Base-by-base conservation (phyloP, 2,113 vertebrate genomes). In the Phrynosoma platyrhinos region DNA sequence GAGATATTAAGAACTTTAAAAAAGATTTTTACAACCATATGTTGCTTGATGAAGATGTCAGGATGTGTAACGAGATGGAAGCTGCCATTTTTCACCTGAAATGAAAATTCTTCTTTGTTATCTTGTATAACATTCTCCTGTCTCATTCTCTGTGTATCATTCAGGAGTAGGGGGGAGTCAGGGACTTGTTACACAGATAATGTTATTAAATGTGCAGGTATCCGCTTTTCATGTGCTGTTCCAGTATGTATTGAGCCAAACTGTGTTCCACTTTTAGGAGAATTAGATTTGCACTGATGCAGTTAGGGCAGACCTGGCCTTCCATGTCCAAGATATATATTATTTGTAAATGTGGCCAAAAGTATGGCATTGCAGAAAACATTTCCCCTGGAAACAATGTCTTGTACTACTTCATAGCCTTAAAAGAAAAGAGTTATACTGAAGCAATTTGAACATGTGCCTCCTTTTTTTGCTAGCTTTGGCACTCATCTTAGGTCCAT, bases 381-480 rank as follows among this genome's bases (percentile, higher is more conserved):
- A 66, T 75, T 91, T 82, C 36, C 5, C 80, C 80, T 58, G 78
- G 64, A 62, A 55, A 84, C n/a, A 47, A 84, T 47, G 21, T 30
- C 81, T 0, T 0, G 9, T 68, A 83, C 42, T 0, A 0, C 85
- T 78, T 25, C 2, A 7, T 69, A 42, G 84, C 79, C 52, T 86
- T 77, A 82, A 77, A 30, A 71, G 21, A 52, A 74, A n/a, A 10
- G 16, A 53, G 9, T 55, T 53, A 53, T 21, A 4, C 62, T 32
- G 58, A 76, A 76, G n/a, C 30, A 55, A 23, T n/a, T 82, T 76
- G 83, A 76, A 53, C 42, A 58, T 42, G 72, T 78, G 72, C 58
- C 71, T 71, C 94, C 90, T 90, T 55, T 78, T 74, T 93, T 92
- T 91, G 55, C 85, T 66, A 88, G 86, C 74, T 83, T 52, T 92